Evolutionary conservation across 2,888 invertebrate genomes (phyloP).

Genomic region (Dryobota labecula): DNA sequence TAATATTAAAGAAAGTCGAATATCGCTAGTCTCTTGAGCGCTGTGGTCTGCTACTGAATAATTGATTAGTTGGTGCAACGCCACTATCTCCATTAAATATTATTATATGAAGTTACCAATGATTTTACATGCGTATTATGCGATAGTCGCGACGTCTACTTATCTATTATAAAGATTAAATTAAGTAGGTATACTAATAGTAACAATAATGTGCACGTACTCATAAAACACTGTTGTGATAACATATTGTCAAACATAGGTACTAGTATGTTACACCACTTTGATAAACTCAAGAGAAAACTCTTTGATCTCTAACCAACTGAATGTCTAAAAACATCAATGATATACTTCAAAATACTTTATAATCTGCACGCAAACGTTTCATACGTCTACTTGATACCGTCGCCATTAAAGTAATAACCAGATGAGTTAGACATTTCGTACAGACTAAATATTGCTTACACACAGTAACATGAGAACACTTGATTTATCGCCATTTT

Average conservation of each 20-base stretch:
- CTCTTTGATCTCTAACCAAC: not conserved
- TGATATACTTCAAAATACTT: not conserved
- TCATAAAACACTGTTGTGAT: not conserved
- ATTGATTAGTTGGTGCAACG: constrained; percentile 23
- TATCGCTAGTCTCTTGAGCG: not conserved
- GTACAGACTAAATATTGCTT: constrained; percentile 45
- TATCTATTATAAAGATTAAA: not conserved
- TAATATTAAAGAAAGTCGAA: constrained; percentile 13
- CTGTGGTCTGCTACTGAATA: constrained; percentile 3
- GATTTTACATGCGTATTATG: not conserved
- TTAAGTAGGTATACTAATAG: not conserved
- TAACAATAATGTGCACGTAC: not conserved
- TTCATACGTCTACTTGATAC: not conserved
- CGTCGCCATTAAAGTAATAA: constrained; percentile 8
- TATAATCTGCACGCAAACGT: not conserved
- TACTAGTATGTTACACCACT: not conserved
- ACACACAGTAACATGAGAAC: constrained; percentile 62
- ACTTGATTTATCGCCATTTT: constrained; percentile 80
- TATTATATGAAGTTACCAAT: not conserved
- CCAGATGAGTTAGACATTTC: constrained; percentile 24
- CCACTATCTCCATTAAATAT: not conserved
- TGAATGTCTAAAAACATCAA: not conserved
- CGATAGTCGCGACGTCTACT: not conserved
- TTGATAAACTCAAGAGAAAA: constrained; percentile 18
- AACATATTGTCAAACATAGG: not conserved